Conservation (phyloP, 2,113 vertebrate genomes). For the Poecilia latipinna region DNA sequence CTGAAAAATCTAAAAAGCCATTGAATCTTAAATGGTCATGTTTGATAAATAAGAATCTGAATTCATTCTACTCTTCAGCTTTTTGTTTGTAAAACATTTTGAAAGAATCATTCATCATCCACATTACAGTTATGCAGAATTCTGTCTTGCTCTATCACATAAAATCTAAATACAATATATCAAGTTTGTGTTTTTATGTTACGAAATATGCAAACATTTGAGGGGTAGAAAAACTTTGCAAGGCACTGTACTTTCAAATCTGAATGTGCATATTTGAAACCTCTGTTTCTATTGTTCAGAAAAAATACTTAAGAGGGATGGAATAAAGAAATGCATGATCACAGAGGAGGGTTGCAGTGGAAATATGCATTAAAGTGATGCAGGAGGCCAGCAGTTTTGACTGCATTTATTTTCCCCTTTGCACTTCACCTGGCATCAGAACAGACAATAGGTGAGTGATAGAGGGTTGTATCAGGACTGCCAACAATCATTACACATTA, state of each 20-base stretch:
- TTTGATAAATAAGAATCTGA: not conserved
- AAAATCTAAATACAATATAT: not conserved
- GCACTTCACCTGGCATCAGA: not conserved
- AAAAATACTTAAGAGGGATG: constrained; percentile 37
- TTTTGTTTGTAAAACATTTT: too few species aligned
- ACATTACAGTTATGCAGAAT: not conserved
- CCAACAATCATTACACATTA: constrained; percentile 31
- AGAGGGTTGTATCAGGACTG: constrained; percentile 27
- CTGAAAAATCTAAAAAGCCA: not conserved
- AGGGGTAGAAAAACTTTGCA: not conserved
- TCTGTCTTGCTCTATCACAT: not conserved
- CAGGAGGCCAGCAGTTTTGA: constrained; percentile 23
- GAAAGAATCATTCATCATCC: not conserved
- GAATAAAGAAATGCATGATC: constrained; percentile 41
- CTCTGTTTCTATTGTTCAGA: constrained; percentile 42
- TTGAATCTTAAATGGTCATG: not conserved
- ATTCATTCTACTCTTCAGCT: not conserved
- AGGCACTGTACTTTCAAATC: constrained; percentile 39
- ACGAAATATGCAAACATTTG: not conserved
- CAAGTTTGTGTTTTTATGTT: not conserved
- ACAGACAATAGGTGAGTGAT: not conserved
- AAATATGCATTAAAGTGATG: constrained; percentile 43
- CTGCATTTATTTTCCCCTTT: constrained; percentile 20
- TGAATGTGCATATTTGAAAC: constrained; percentile 46
- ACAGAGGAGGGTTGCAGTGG: constrained; percentile 24